Percentiles rank a stretch among this genome's conserved stretches.
Evolutionary conservation across 1,140 invertebrate genomes (phyloP).

Genomic region (Thalassaphorura encarpata): DNA sequence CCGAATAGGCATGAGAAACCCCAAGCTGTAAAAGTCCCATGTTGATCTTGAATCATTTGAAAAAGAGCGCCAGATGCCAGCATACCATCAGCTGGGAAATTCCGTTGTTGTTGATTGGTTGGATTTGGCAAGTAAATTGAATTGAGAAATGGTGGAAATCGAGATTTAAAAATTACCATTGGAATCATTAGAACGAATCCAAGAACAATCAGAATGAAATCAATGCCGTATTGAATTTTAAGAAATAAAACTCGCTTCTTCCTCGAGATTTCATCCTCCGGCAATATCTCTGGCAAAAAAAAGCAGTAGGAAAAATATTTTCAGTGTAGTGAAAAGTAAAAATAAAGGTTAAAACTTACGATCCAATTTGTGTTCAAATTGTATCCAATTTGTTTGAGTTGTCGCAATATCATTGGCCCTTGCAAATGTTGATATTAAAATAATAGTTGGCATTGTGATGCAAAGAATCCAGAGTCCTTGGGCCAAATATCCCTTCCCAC

Average conservation of each 20-base stretch:
- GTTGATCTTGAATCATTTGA: too few relatives aligned
- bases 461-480: background rate
- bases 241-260: background rate
- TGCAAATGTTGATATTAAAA: background rate
- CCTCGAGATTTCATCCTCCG: background rate
- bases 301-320: background rate
- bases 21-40: background rate
- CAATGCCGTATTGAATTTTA: background rate
- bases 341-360: background rate
- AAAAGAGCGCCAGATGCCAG: background rate
- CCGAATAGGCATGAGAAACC: background rate
- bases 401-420: background rate
- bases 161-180: background rate
- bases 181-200: background rate
- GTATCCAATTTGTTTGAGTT: background rate
- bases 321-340: background rate
- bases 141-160: slow-evolving; percentile 9
- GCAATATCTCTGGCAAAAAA: background rate
- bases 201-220: background rate
- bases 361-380: background rate
- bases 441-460: background rate
- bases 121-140: background rate
- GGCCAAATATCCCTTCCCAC: background rate
- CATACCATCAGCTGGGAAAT: background rate
- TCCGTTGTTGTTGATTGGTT: background rate